A percentile compares a stretch with the other conserved stretches of the same genome.
phyloP scores from a whole-genome alignment of 2,113 vertebrate genomes.

The Athene cunicularia region DNA sequence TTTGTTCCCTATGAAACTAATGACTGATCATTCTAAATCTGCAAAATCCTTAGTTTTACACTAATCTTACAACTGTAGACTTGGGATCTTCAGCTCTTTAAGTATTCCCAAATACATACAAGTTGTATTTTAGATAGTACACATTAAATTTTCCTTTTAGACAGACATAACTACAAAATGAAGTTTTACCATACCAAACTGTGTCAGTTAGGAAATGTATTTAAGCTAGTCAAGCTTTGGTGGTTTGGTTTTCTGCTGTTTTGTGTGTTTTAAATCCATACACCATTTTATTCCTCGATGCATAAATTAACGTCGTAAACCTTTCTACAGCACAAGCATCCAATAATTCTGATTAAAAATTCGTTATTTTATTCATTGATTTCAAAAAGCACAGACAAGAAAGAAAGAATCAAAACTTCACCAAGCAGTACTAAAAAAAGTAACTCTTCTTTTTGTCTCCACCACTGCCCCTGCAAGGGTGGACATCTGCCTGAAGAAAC shows the following conservation, averaged over 20 bases:
- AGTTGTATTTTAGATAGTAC: not conserved
- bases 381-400: not conserved
- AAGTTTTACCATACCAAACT: not conserved
- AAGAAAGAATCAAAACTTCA: not conserved
- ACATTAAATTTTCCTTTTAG: not conserved
- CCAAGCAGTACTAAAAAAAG: not conserved
- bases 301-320: not conserved
- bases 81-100: not conserved
- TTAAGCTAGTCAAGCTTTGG: not conserved
- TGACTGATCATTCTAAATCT: rapidly evolving
- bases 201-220: not conserved
- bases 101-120: not conserved
- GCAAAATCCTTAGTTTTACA: not conserved
- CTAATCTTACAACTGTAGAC: not conserved
- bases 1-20: not conserved
- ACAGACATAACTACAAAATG: not conserved
- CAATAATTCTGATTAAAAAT: not conserved
- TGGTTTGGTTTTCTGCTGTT: not conserved
- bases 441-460: not conserved
- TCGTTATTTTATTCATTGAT: not conserved
- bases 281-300: not conserved
- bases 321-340: not conserved
- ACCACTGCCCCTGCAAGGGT: not conserved
- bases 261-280: not conserved
- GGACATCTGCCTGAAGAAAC: not conserved